phyloP scores from a whole-genome alignment of 1,140 invertebrate genomes.

The Globodera ellingtonae region DNA sequence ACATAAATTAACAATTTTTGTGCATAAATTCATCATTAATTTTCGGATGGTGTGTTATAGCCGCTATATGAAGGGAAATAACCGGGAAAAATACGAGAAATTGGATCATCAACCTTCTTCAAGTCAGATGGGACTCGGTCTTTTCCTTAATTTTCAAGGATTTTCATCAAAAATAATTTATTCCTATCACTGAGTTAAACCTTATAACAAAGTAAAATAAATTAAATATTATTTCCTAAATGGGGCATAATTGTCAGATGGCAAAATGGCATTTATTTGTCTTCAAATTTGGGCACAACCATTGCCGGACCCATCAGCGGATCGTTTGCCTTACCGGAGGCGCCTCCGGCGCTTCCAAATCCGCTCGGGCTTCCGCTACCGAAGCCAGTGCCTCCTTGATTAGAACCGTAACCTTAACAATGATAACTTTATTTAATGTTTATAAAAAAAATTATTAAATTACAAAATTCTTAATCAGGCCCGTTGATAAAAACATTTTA shows the following conservation, averaged over 20 bases:
- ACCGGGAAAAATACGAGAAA: neutral
- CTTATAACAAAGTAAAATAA: neutral
- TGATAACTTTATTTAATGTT: neutral
- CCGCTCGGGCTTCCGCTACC: neutral
- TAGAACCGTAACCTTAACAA: constrained; percentile 6
- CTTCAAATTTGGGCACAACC: neutral
- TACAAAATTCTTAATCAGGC: too few species aligned
- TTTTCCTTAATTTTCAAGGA: neutral
- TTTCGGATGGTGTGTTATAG: neutral
- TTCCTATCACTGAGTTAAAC: neutral
- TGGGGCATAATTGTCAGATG: neutral
- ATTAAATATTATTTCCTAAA: neutral
- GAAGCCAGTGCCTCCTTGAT: neutral
- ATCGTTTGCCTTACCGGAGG: neutral
- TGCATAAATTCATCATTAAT: neutral
- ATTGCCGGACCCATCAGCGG: neutral
- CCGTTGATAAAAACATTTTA: too few species aligned
- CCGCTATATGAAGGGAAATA: constrained; percentile 3
- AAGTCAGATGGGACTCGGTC: neutral
- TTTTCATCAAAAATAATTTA: neutral
- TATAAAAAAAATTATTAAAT: too few species aligned
- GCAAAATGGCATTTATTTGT: neutral
- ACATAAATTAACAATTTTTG: neutral
- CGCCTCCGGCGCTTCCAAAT: neutral
- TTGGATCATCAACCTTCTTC: neutral